phyloP scores from a whole-genome alignment of 2,113 vertebrate species.

The Actenoides hombroni region DNA sequence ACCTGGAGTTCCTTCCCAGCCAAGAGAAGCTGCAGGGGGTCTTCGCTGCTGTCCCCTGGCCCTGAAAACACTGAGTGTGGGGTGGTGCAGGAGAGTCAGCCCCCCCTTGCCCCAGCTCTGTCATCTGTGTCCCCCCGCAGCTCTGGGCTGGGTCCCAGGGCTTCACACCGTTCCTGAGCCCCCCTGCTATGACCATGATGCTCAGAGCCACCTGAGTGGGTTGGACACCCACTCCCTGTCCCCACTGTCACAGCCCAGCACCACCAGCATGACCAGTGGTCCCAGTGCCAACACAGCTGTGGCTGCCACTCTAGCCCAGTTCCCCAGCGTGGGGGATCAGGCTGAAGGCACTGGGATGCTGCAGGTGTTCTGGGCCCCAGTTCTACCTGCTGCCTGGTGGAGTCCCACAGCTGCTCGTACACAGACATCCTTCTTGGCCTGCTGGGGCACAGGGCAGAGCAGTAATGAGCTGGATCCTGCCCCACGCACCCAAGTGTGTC shows the following conservation, averaged over 20 bases:
- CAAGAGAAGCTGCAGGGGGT: not conserved
- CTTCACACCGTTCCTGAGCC: not conserved
- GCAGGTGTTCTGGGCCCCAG: not conserved
- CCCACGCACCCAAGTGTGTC: rapidly evolving
- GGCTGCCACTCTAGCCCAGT: not conserved
- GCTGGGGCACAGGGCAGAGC: rapidly evolving
- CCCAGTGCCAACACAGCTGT: not conserved
- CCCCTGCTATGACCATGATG: rapidly evolving
- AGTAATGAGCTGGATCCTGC: not conserved
- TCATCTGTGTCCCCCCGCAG: no score
- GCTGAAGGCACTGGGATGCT: not conserved
- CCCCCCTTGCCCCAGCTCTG: not conserved
- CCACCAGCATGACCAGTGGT: not conserved
- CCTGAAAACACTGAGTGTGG: not conserved
- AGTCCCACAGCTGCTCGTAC: not conserved
- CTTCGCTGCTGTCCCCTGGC: not conserved
- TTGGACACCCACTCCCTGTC: not conserved
- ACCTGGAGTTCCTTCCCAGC: not conserved
- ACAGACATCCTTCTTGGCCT: not conserved
- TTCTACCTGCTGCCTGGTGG: slow-evolving; percentile 5
- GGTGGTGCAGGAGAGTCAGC: not conserved
- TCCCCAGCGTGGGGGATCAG: not conserved
- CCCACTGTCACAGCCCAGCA: not conserved
- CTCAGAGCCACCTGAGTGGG: not conserved
- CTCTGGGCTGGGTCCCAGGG: not conserved